Percentiles rank a stretch among this genome's conserved stretches.
Evolutionary conservation across 2,113 vertebrate genomes (phyloP).

Genomic region (Sapayoa aenigma): DNA sequence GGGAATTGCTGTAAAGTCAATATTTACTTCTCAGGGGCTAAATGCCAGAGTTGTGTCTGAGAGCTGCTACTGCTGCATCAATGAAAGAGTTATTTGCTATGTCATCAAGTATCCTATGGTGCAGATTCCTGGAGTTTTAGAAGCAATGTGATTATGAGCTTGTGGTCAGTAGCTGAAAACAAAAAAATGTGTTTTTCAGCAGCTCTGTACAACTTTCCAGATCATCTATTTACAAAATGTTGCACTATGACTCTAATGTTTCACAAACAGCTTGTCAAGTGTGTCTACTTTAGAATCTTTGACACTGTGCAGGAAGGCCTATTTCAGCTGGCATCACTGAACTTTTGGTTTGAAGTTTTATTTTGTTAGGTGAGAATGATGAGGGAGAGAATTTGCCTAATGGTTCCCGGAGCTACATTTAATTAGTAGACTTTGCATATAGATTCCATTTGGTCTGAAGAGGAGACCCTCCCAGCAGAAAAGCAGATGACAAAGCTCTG

Average conservation of each 20-base stretch:
- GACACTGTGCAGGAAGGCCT: background rate
- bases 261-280: background rate
- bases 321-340: background rate
- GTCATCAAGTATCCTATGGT: background rate
- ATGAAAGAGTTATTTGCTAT: slow-evolving; percentile 31
- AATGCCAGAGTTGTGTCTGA: background rate
- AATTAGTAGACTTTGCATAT: background rate
- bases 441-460: background rate
- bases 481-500: background rate
- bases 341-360: background rate
- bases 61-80: slow-evolving; percentile 8
- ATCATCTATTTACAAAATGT: background rate
- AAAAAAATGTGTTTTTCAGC: background rate
- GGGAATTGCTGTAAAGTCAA: slow-evolving; percentile 27
- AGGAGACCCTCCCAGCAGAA: background rate
- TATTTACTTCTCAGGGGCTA: slow-evolving; percentile 19
- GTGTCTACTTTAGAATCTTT: slow-evolving; percentile 6
- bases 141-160: slow-evolving; percentile 18
- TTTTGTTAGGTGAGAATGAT: background rate
- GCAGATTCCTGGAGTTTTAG: slow-evolving; percentile 52
- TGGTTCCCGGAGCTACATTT: background rate
- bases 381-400: background rate
- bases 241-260: background rate
- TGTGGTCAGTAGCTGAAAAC: slow-evolving; percentile 26
- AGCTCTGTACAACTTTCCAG: background rate